Percentiles rank a stretch among this genome's conserved stretches.
These are phyloP conservation scores for Campoplex capitator DNA, from an alignment of 2,888 invertebrate genomes.

Conservation along the genomic window DNA sequence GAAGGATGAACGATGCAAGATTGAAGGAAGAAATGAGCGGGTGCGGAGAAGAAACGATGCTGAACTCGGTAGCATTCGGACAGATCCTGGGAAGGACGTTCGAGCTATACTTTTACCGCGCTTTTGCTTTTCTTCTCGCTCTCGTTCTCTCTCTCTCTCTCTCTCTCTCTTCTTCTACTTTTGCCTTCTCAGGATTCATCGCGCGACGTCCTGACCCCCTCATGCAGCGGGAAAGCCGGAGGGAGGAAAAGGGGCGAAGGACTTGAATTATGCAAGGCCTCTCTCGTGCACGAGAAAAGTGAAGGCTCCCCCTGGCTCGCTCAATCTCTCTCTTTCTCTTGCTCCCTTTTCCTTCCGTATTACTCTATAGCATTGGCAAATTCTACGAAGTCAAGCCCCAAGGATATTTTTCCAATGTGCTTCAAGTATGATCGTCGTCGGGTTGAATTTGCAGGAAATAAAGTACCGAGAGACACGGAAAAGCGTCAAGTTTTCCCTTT, in stretches of 20 bases:
- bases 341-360: background rate
- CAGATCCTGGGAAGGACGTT: constrained; percentile 53
- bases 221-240: constrained; percentile 54
- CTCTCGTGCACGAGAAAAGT: constrained; percentile 69
- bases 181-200: constrained; percentile 70
- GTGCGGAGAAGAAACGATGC: constrained; percentile 43
- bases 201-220: constrained; percentile 63
- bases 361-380: constrained; percentile 32
- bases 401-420: constrained; percentile 62
- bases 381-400: constrained; percentile 40
- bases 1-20: constrained; percentile 2
- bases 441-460: constrained; percentile 40
- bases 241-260: constrained; percentile 43
- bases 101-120: constrained; percentile 35
- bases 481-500: constrained; percentile 17
- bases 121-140: constrained; percentile 3
- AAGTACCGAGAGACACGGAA: constrained; percentile 12
- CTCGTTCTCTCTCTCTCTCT: background rate
- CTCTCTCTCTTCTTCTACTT: background rate
- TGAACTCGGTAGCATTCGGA: constrained; percentile 42
- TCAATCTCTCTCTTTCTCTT: constrained; percentile 23
- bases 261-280: constrained; percentile 72
- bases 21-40: constrained; percentile 30
- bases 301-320: constrained; percentile 55
- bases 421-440: constrained; percentile 50